Conservation (phyloP, 2,888 invertebrate genomes). For the Drosophila paranaensis region DNA sequence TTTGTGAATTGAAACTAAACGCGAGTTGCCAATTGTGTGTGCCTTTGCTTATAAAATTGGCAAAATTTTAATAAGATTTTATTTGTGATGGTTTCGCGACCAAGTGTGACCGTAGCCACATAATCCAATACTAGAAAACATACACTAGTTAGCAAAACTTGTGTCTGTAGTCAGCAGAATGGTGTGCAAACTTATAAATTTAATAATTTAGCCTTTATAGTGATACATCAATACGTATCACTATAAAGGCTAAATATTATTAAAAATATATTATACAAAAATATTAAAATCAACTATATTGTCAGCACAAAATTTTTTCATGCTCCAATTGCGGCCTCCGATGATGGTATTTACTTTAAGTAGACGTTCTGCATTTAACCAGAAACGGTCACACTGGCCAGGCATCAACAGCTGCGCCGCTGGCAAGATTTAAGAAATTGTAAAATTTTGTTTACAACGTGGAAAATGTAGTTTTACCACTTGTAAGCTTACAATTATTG, state of each 20-base stretch:
- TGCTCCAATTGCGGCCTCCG: no score
- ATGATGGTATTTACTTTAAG: constrained; percentile 39
- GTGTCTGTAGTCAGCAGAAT: not conserved
- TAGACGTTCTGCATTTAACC: not conserved
- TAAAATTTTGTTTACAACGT: constrained; percentile 53
- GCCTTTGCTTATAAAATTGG: constrained; percentile 9
- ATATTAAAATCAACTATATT: not conserved
- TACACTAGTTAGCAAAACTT: constrained; percentile 39
- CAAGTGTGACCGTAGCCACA: constrained; percentile 47
- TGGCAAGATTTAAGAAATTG: constrained; percentile 27
- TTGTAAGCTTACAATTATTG: not conserved
- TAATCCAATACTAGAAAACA: constrained; percentile 3
- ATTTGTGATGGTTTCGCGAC: constrained; percentile 67
- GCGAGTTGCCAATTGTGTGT: constrained; percentile 8
- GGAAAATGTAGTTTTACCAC: constrained; percentile 56
- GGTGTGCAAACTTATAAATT: not conserved
- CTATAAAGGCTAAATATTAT: no score
- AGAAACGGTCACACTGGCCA: constrained; percentile 41
- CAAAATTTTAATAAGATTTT: constrained; percentile 51
- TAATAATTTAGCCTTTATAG: not conserved
- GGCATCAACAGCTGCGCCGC: constrained; percentile 56
- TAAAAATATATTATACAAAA: not conserved
- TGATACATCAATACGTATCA: no score
- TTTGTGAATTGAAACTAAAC: not conserved
- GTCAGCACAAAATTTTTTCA: not conserved